Evolutionary conservation across 1,140 invertebrate species (phyloP), one percentile per base, ranked within the genome.

Genomic region (Drosophila asahinai): DNA sequence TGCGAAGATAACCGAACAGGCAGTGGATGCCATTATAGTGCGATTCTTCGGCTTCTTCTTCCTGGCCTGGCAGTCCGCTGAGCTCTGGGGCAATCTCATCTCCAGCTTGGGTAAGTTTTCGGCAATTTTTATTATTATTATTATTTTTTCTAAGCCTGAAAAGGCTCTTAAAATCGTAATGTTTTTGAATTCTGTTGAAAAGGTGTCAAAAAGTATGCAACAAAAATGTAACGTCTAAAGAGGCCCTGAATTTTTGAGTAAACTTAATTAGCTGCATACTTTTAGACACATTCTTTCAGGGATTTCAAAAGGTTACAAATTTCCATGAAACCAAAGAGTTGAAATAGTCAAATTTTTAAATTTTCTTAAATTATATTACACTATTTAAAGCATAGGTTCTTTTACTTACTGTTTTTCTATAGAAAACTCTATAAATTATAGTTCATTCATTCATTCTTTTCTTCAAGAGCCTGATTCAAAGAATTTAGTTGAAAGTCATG

Each of bases 11-110:
- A 97, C 97, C 14, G 97, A 97, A 73, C 96, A 98, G 86, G 95
- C 96, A 1, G 95, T 97, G 7, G 97, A 99, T 92, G 97, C 96
- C 7, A 97, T 99, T 75, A 97, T 99, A 60, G 97, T 98, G 43
- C 93, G 97, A 80, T 99, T 99, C 95, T 99, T 99, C 93, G 98
- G 98, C 25, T 97, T 99, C 94, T 99, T 99, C 95, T 99, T 99
- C 94, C 96, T 99, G 72, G 96, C 98, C 64, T 99, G 98, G 96
- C 98, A 99, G 92, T 97, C 97, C 0, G 97, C 98, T 63, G 97
- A 98, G 93, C 95, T 99, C 9, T 97, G 97, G 97, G 98, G 98
- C 90, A 99, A 99, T 94, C 95, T 99, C 38, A 97, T 99, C 80
- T 99, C 98, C n/a, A 99, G 98, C 57, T 94, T 97, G 80, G 92